These are phyloP conservation scores for Clarias macrocephalus DNA, from an alignment of 2,113 vertebrate species.

Conservation along the genomic window DNA sequence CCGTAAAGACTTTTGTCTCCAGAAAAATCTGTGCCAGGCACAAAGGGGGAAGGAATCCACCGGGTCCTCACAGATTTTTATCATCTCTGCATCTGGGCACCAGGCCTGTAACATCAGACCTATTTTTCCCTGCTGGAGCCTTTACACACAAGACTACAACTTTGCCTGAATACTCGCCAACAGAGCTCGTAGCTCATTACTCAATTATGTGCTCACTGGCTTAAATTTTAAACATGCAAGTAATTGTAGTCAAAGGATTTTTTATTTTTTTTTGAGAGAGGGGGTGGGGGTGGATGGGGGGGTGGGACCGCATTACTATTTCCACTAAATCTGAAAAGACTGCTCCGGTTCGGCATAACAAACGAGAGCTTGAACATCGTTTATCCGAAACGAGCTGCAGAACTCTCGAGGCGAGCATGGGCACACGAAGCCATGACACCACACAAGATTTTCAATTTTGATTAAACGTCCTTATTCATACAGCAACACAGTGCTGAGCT, in stretches of 20 bases:
- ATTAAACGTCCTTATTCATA: constrained; percentile 6
- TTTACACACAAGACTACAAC: constrained; percentile 67
- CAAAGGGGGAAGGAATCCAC: constrained; percentile 27
- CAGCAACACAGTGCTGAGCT: background rate
- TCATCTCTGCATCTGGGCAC: constrained; percentile 72
- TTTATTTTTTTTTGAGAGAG: background rate
- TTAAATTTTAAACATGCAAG: constrained; percentile 64
- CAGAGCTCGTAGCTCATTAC: constrained; percentile 70
- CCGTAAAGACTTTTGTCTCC: constrained; percentile 33
- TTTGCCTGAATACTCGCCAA: constrained; percentile 66
- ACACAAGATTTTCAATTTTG: background rate
- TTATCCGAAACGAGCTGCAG: constrained; percentile 22
- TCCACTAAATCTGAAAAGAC: constrained; percentile 30
- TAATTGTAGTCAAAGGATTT: constrained; percentile 54
- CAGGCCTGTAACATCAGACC: constrained; percentile 70
- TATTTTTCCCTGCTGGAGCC: constrained; percentile 70
- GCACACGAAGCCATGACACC: background rate
- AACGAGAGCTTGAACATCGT: background rate
- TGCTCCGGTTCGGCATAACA: constrained; percentile 27
- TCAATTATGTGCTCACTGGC: constrained; percentile 66
- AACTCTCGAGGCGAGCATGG: background rate
- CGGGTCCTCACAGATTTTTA: constrained; percentile 69
- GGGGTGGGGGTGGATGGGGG: background rate
- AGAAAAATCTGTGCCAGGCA: background rate
- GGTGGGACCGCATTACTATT: constrained; percentile 47